Conservation (phyloP, 2,113 vertebrate species). For the Nerophis lumbriciformis region DNA sequence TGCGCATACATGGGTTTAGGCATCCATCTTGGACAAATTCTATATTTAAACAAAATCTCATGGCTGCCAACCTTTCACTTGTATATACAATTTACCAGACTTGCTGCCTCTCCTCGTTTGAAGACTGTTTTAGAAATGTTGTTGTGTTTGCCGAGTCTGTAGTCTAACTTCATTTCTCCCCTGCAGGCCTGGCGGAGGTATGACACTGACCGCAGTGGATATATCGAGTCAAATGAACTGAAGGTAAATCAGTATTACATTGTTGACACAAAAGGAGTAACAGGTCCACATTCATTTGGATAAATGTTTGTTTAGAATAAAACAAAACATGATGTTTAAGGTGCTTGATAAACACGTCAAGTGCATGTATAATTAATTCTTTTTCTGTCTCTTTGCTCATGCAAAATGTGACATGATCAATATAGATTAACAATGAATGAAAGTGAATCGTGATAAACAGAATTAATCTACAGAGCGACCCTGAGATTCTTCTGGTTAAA, state of each 20-base stretch:
- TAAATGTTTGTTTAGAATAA: neutral
- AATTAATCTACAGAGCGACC: no score
- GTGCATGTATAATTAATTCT: no score
- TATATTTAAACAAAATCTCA: neutral
- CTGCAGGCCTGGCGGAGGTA: slow-evolving; percentile 90
- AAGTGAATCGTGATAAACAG: no score
- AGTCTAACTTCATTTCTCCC: slow-evolving; percentile 16
- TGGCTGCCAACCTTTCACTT: neutral
- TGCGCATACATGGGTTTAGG: slow-evolving; percentile 27
- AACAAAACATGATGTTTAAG: neutral
- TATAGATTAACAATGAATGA: no score
- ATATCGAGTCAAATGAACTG: slow-evolving; percentile 95
- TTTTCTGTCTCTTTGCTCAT: no score
- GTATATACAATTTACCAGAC: neutral
- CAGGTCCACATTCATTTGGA: no score
- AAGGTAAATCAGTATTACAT: slow-evolving; percentile 76
- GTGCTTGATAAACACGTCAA: no score
- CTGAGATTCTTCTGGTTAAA: no score
- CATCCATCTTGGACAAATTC: slow-evolving; percentile 57
- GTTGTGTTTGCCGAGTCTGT: neutral
- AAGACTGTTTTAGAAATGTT: neutral
- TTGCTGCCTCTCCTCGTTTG: neutral
- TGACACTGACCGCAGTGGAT: slow-evolving; percentile 93
- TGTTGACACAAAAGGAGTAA: no score
- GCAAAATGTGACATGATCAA: no score